A percentile compares a stretch with the other conserved stretches of the same genome.
phyloP scores from a whole-genome alignment of 2,888 invertebrate species.

The Megaustenia siamemsis region DNA sequence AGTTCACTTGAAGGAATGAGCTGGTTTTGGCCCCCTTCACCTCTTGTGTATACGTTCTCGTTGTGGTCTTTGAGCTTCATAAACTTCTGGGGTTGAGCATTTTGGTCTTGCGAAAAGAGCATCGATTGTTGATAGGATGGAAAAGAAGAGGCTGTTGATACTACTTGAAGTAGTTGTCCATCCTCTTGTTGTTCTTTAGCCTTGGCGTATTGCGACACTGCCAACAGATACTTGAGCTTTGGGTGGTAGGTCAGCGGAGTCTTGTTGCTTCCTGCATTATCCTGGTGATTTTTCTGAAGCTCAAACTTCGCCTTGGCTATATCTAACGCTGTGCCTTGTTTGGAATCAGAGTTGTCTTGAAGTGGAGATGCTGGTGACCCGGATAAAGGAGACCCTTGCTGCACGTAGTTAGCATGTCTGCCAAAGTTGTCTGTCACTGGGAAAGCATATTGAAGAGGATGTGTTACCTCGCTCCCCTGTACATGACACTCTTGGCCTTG shows the following conservation, averaged over 20 bases:
- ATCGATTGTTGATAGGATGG: constrained; percentile 13
- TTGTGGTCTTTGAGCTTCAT: background rate
- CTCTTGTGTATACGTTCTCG: background rate
- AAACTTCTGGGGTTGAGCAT: constrained; percentile 13
- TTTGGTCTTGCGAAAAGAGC: constrained; percentile 29
- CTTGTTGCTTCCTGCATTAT: background rate
- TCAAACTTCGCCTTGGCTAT: constrained; percentile 14
- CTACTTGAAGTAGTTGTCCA: background rate
- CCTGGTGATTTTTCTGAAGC: background rate
- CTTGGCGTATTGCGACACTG: constrained; percentile 37
- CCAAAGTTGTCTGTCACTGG: background rate
- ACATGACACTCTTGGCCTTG: background rate
- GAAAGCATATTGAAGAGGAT: background rate
- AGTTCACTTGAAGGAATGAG: constrained; percentile 28
- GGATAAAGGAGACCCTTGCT: background rate
- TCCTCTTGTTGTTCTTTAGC: constrained; percentile 22
- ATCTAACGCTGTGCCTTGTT: background rate
- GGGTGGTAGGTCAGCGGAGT: constrained; percentile 29
- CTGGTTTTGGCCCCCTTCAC: constrained; percentile 10
- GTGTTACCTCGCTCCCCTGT: background rate
- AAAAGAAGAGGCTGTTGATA: background rate
- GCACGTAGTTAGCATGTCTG: background rate
- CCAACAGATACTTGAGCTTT: constrained; percentile 45
- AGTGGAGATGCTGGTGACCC: constrained; percentile 10
- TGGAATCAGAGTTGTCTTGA: background rate